Percentiles rank a stretch among this genome's conserved stretches.
phyloP scores from a whole-genome alignment of 2,113 vertebrate genomes.

The Typhlomys cinereus region DNA sequence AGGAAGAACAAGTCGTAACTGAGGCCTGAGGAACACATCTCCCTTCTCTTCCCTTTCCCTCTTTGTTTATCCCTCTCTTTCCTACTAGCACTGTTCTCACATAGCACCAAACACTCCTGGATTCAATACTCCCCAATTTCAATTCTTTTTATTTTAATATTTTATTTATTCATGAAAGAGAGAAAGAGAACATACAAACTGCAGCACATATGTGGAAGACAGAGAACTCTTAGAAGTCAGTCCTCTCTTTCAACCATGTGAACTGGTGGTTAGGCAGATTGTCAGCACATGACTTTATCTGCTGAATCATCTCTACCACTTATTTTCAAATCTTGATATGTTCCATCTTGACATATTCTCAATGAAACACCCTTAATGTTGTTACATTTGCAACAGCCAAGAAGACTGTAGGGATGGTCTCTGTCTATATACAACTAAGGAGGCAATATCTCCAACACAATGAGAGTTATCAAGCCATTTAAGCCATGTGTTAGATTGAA shows the following conservation, averaged over 20 bases:
- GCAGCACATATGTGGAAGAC: no score
- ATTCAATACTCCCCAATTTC: background rate
- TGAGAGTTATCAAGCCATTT: background rate
- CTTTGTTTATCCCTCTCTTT: background rate
- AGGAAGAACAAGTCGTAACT: background rate
- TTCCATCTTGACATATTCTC: background rate
- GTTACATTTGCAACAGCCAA: background rate
- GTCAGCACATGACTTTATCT: no score
- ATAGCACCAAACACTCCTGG: background rate
- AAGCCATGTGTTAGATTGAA: background rate
- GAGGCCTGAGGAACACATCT: background rate
- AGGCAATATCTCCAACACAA: background rate
- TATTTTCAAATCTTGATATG: background rate
- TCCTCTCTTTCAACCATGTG: no score
- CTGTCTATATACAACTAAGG: background rate
- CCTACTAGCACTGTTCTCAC: background rate
- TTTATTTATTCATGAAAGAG: no score
- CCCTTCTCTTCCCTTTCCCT: background rate
- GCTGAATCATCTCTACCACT: no score
- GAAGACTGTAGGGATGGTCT: background rate
- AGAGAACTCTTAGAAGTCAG: no score
- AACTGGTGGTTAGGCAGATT: no score
- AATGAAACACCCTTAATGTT: background rate
- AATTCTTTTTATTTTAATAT: background rate
- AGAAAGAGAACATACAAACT: no score